Percentiles rank a stretch among this genome's conserved stretches.
These are phyloP conservation scores for Cassiopea andromeda DNA, from an alignment of 30 jellyfish, hydroid and myxozoan genomes.

Conservation along the genomic window DNA sequence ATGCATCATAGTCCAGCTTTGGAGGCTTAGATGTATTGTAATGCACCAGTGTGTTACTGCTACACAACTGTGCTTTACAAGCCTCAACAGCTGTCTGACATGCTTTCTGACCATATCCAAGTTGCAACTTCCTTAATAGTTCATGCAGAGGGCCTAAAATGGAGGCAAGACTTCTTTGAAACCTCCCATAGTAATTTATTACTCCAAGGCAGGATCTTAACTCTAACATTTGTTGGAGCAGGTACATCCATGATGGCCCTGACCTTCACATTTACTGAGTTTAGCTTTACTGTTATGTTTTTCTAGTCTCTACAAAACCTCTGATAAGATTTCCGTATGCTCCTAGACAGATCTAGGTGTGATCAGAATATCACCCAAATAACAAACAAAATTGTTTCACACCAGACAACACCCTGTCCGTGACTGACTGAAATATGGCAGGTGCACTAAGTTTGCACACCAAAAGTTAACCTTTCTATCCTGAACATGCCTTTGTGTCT, in stretches of 20 bases:
- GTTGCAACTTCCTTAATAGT: constrained; percentile 56
- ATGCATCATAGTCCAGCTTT: constrained; percentile 77
- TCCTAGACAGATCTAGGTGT: constrained; percentile 45
- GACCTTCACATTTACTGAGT: constrained; percentile 48
- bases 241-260: constrained; percentile 51
- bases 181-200: constrained; percentile 48
- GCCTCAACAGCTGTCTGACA: constrained; percentile 57
- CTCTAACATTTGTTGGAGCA: constrained; percentile 67
- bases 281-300: constrained; percentile 55
- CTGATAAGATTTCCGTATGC: constrained; percentile 63
- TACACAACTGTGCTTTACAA: constrained; percentile 58
- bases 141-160: constrained; percentile 67
- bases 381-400: constrained; percentile 30
- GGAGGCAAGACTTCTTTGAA: constrained; percentile 69
- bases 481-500: constrained; percentile 60
- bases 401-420: constrained; percentile 72
- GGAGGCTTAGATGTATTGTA: constrained; percentile 54
- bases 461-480: constrained; percentile 64
- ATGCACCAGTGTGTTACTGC: constrained; percentile 65
- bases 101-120: constrained; percentile 57
- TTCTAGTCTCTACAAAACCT: constrained; percentile 57
- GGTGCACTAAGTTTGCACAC: constrained; percentile 59
- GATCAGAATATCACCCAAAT: constrained; percentile 56
- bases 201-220: constrained; percentile 57
- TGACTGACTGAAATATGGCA: constrained; percentile 60